These are phyloP conservation scores for Capreolus pygargus DNA, from an alignment of 2,113 vertebrate species.

Conservation along the genomic window DNA sequence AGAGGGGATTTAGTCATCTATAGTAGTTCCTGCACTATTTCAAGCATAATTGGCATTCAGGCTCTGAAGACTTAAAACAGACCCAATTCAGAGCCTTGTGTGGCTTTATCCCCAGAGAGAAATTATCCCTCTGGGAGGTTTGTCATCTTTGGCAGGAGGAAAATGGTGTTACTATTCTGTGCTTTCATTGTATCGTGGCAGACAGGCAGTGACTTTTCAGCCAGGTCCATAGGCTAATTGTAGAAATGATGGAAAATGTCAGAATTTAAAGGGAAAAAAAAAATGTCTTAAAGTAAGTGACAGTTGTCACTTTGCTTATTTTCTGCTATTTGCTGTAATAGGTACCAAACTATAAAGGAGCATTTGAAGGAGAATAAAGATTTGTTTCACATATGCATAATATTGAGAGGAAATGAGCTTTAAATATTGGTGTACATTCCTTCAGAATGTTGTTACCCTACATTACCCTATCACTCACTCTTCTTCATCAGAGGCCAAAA, in stretches of 20 bases:
- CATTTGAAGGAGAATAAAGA: slow-evolving; percentile 56
- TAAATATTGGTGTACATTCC: slow-evolving; percentile 50
- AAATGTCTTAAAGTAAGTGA: slow-evolving; percentile 61
- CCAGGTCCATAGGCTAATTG: slow-evolving; percentile 58
- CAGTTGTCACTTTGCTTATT: slow-evolving; percentile 71
- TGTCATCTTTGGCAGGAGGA: slow-evolving; percentile 70
- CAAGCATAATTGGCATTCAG: slow-evolving; percentile 70
- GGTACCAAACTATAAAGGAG: slow-evolving; percentile 36
- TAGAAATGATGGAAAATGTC: slow-evolving; percentile 46
- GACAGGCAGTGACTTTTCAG: slow-evolving; percentile 55
- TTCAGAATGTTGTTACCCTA: slow-evolving; percentile 42
- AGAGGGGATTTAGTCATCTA: slow-evolving; percentile 55
- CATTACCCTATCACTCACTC: slow-evolving; percentile 58
- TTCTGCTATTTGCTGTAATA: slow-evolving; percentile 58
- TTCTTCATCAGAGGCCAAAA: slow-evolving; percentile 59
- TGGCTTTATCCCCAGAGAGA: slow-evolving; percentile 71
- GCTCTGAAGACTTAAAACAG: slow-evolving; percentile 67
- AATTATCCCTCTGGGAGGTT: slow-evolving; percentile 71
- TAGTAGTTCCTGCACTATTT: slow-evolving; percentile 32
- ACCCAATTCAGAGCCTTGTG: slow-evolving; percentile 43
- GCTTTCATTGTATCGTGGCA: slow-evolving; percentile 55
- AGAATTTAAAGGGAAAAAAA: slow-evolving; percentile 34
- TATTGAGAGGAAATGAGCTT: slow-evolving; percentile 60
- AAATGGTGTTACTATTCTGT: slow-evolving; percentile 64
- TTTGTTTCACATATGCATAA: slow-evolving; percentile 50